Base-by-base conservation (phyloP, 2,113 vertebrate species). In the Globicephala melas region DNA sequence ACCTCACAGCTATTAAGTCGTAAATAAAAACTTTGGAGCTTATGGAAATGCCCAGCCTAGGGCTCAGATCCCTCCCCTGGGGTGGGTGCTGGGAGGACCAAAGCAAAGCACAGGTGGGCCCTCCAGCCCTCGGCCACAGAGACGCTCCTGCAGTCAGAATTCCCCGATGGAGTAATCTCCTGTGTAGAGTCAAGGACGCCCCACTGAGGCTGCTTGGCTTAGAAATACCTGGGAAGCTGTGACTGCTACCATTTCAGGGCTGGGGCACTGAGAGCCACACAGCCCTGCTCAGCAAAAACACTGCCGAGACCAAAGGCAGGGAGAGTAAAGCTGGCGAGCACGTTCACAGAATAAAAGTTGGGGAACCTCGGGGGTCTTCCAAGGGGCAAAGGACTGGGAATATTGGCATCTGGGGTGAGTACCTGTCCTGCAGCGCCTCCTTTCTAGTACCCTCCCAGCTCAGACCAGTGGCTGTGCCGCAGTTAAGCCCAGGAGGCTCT, bases 131-230 rank as follows among this genome's bases (percentile, higher is more conserved):
- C 88, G 92, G 81, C 88, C 23, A 53, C 76, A 97, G 97, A 82
- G 82, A 82, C 21, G 62, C 44, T 97, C 0, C 14, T n/a, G 92
- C 63, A 82, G 1, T n/a, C 67, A 58, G 77, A 96, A 90, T 96
- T 70, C 73, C 85, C 23, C 94, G 96, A 96, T 6, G 3, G 41
- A 53, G 15, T n/a, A 44, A 92, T 88, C 33, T 23, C 53, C 33
- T 73, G 47, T 31, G 91, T 11, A 89, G 89, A 96, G 95, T 93
- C 74, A 95, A 94, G 95, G 68, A 80, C 63, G 33, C 55, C 83
- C 67, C 91, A 86, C 65, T n/a, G 20, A 95, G 91, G 7, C 95
- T 94, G 95, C 88, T 94, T 92, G 81, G 86, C 63, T 97, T 90
- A 83, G 77, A 91, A 67, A 31, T 21, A 14, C 33, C 38, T 38